phyloP scores from a whole-genome alignment of 2,113 vertebrate genomes.

The Leptobrachium leishanense region DNA sequence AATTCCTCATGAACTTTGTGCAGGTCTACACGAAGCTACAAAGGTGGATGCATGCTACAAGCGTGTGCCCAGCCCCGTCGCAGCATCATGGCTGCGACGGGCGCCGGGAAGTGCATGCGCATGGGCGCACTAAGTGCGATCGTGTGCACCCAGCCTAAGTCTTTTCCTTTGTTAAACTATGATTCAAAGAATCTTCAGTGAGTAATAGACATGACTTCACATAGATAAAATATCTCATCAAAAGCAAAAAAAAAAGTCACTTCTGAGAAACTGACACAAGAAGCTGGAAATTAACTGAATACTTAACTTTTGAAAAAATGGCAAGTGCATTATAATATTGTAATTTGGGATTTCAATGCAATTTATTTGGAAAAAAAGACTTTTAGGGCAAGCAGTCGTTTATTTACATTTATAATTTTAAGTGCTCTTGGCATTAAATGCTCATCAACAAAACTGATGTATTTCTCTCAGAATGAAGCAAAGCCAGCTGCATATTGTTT shows the following conservation, averaged over 20 bases:
- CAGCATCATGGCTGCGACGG: too few species aligned
- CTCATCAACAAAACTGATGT: constrained; percentile 44
- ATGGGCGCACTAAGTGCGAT: too few species aligned
- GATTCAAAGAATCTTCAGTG: constrained; percentile 1
- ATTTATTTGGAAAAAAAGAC: constrained; percentile 26
- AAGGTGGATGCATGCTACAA: too few species aligned
- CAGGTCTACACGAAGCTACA: too few species aligned
- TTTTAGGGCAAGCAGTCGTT: constrained; percentile 39
- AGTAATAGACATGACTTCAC: constrained; percentile 23
- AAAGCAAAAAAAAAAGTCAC: constrained; percentile 20
- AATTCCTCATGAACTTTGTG: too few species aligned
- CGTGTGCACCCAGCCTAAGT: too few species aligned
- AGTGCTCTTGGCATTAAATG: constrained; percentile 34
- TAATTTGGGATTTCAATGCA: constrained; percentile 32
- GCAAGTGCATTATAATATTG: constrained; percentile 33
- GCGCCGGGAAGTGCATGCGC: too few species aligned
- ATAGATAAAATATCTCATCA: constrained; percentile 33
- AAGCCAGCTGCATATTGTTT: constrained; percentile 34
- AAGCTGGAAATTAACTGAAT: constrained; percentile 33
- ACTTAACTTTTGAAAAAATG: constrained; percentile 37
- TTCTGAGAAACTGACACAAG: constrained; percentile 43
- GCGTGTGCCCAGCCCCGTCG: too few species aligned
- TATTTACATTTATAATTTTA: constrained; percentile 48
- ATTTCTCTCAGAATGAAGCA: constrained; percentile 32
- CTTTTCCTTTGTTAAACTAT: too few species aligned